phyloP scores from a whole-genome alignment of 2,888 invertebrate species.

The Thalpophila matura region DNA sequence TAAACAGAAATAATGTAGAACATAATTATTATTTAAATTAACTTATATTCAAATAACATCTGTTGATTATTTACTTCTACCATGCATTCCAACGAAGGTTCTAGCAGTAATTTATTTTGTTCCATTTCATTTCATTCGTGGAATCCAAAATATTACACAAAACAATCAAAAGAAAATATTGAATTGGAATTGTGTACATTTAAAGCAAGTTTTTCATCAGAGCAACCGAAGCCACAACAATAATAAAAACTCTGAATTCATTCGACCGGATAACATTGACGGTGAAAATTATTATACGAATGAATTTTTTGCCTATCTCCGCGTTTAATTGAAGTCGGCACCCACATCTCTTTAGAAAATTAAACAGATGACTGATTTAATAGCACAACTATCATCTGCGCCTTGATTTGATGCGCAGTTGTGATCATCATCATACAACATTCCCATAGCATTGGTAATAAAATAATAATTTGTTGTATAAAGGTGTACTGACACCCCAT shows the following conservation, averaged over 20 bases:
- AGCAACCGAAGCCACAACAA: constrained; percentile 72
- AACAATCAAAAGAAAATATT: constrained; percentile 65
- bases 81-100: constrained; percentile 19
- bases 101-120: constrained; percentile 43
- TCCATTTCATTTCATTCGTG: constrained; percentile 56
- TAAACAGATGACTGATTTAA: constrained; percentile 60
- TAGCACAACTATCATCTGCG: constrained; percentile 37
- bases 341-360: constrained; percentile 64
- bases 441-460: constrained; percentile 81
- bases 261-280: constrained; percentile 78
- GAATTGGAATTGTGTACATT: constrained; percentile 71
- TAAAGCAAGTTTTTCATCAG: constrained; percentile 70
- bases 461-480: constrained; percentile 85
- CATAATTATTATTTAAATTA: not conserved
- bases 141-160: constrained; percentile 60
- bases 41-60: not conserved
- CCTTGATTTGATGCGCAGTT: constrained; percentile 64
- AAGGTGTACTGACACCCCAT: constrained; percentile 85
- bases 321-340: constrained; percentile 76
- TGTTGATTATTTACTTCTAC: constrained; percentile 14
- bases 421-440: constrained; percentile 47
- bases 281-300: constrained; percentile 77
- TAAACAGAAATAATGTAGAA: not conserved
- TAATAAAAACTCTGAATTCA: constrained; percentile 79
- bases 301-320: constrained; percentile 78